Conservation (phyloP, 2,113 vertebrate genomes). For the Anthoscopus minutus region DNA sequence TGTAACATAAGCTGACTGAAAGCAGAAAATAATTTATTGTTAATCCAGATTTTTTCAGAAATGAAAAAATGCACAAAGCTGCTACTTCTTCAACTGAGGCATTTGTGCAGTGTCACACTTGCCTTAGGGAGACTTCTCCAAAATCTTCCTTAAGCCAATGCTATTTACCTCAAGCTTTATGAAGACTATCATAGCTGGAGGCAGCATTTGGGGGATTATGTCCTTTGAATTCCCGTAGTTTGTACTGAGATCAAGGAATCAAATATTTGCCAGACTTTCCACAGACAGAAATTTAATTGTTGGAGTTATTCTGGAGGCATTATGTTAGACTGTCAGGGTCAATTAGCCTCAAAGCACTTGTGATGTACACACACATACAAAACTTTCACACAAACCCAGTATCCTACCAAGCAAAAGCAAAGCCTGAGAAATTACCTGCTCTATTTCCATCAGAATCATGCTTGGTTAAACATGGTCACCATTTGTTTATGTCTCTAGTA, state of each 20-base stretch:
- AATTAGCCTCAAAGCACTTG: not conserved
- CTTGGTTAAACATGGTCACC: not conserved
- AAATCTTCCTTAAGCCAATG: not conserved
- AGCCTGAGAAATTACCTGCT: not conserved
- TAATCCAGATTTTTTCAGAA: not conserved
- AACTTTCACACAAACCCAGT: not conserved
- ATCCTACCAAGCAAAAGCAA: not conserved
- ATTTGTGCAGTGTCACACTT: not conserved
- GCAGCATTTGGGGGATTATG: not conserved
- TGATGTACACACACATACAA: not conserved
- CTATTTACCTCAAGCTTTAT: not conserved
- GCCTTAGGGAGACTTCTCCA: not conserved
- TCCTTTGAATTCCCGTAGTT: not conserved
- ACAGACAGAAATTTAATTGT: not conserved
- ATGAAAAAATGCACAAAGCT: not conserved
- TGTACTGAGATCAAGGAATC: not conserved
- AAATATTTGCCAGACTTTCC: not conserved
- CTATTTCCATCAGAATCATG: not conserved
- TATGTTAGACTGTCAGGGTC: not conserved
- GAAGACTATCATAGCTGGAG: not conserved
- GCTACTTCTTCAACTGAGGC: not conserved
- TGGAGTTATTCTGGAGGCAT: not conserved
- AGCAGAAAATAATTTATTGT: not conserved
- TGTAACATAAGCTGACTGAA: not conserved
- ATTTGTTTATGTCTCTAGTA: not conserved